Evolutionary conservation across 2,797 vertebrate species (phyloP), one percentile per base, ranked within the genome.

Genomic region (Sebastes cheni): DNA sequence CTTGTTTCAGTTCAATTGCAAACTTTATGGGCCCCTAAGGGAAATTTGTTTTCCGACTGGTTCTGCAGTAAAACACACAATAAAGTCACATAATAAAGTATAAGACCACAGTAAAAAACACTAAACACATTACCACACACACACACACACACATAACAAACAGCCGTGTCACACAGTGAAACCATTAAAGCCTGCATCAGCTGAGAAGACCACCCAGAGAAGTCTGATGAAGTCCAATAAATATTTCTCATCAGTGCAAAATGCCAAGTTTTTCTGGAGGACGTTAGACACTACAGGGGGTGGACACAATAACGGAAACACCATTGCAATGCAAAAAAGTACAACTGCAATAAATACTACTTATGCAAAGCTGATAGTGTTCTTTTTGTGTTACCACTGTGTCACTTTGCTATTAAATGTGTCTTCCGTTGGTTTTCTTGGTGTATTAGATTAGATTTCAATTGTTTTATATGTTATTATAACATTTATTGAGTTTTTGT

Each of bases 11-110:
- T 84, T 85, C 61, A 79, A 58, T 62, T 66, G 72, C 72, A 81
- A 68, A 83, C 79, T 83, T 90, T 84, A 90, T 71, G 71, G 67
- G 50, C 80, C 85, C 73, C 70, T 52, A 23, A 87, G 81, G 84
- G 72, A 86, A 81, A 90, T 91, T 88, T 87, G 86, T 80, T 89
- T 84, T 84, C 82, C 79, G 67, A 75, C 83, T 50, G 67, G 52
- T 79, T 80, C 58, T 73, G 83, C 77, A 79, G 79, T 89, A 81
- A 88, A 88, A 85, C 72, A 80, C 80, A 78, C 80, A 87, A 88
- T 90, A 85, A 88, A 89, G 75, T 61, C 25, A 66, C 74, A 77
- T 80, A 79, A 81, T 89, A 88, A 88, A 88, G 59, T 72, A 68
- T 13, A 79, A 79, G 72, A 65, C 62, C 39, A 67, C 70, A 22